phyloP scores from a whole-genome alignment of 2,888 invertebrate species.

The Caenorhabditis sp. region DNA sequence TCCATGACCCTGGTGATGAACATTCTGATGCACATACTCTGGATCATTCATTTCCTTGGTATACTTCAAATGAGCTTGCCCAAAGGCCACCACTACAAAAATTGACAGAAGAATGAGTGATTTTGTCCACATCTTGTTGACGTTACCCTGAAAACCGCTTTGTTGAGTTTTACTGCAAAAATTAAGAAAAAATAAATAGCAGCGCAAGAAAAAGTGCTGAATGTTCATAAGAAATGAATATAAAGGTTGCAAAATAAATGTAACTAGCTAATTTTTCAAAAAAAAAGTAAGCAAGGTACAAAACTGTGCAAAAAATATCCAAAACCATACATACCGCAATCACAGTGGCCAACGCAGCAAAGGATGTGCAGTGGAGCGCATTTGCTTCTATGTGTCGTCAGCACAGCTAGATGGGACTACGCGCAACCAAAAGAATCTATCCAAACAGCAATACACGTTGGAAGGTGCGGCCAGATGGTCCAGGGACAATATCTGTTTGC shows the following conservation, averaged over 20 bases:
- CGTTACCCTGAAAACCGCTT: too few species aligned
- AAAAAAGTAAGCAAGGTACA: neutral
- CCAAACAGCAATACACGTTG: constrained; percentile 39
- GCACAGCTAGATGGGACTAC: too few species aligned
- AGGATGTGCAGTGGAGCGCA: constrained; percentile 40
- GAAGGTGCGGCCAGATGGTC: constrained; percentile 46
- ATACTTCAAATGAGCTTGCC: constrained; percentile 79
- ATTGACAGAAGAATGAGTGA: constrained; percentile 29
- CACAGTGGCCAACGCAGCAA: constrained; percentile 52
- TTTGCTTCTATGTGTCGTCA: constrained; percentile 3
- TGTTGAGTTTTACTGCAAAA: too few species aligned
- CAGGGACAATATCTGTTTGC: constrained; percentile 30
- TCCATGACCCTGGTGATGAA: constrained; percentile 60
- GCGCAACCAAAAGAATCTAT: constrained; percentile 10
- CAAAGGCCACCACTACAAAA: constrained; percentile 28
- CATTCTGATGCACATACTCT: constrained; percentile 45
- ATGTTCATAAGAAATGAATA: too few species aligned
- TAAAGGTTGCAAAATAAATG: too few species aligned
- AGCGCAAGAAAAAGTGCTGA: too few species aligned
- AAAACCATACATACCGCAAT: constrained; percentile 1
- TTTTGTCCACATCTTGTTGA: constrained; percentile 53
- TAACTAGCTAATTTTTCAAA: too few species aligned
- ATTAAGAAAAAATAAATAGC: too few species aligned
- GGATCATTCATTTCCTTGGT: constrained; percentile 79
- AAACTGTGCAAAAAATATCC: neutral